Base-by-base conservation (phyloP, 2,797 vertebrate species). In the Pipistrellus kuhlii region DNA sequence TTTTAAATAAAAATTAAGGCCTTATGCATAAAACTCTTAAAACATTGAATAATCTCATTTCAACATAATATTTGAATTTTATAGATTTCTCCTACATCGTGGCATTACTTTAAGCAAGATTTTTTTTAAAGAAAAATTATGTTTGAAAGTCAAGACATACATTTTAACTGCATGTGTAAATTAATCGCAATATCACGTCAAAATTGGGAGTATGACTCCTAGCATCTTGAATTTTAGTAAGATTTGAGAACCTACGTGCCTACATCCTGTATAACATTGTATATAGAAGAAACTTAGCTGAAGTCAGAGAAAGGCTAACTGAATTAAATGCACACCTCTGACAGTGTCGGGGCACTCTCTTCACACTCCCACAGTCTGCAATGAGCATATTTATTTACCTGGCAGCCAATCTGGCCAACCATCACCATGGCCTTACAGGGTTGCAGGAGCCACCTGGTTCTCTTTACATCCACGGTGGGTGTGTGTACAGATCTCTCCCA, bases 71-170 rank as follows among this genome's bases (percentile, higher is more conserved):
- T 72, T 93, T 82, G 18, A 68, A 85, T 84, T 85, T 71, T 64
- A 59, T 41, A 64, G 27, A 55, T 68, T 72, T 90, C 3, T 83
- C 55, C 57, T 73, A 30, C 6, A 78, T 71, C 7, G 38, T 44
- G 25, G 5, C 44, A 80, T 86, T 57, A 23, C 57, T 90, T 44
- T 76, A 78, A 88, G 62, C n/a, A 83, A 85, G 46, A 72, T 30
- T 27, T 57, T 81, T 78, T 85, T 86, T 80, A 13, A 82, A 27
- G 25, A 62, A 75, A 87, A 73, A 71, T 90, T 84, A 51, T 91
- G 41, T 55, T 91, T 91, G 53, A 59, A 84, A 90, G 17, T 73
- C 95, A 69, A 90, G 53, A 68, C 13, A 25, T 81, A 27, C 85
- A 66, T 75, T 91, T 78, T 86, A 44, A 35, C 82, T 25, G 6